Base-by-base conservation (phyloP, 2,113 vertebrate species). In the Nicator chloris region DNA sequence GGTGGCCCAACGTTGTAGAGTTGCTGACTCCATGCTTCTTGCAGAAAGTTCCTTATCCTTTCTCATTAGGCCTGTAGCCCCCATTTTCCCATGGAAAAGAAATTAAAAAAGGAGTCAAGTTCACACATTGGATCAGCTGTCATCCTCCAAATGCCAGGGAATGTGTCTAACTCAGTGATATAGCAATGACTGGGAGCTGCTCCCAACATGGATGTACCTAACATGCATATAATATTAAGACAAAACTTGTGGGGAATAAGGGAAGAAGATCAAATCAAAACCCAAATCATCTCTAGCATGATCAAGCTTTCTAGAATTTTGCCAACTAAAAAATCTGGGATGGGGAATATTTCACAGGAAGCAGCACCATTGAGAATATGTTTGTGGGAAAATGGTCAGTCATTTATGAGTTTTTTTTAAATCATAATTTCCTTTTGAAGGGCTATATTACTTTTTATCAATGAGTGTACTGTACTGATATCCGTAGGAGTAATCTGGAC, bases 221-320 rank as follows among this genome's bases (percentile, higher is more conserved):
- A 56, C 1, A 1, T 7, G 10, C 13, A 9, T 6, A 15, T 5
- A 22, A 22, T 35, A 53, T 51, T 60, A 80, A 30, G 60, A 70
- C 42, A 91, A 65, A 63, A 45, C n/a, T 15, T n/a, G 3, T 14
- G 17, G 9, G 15, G 24, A 6, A 69, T 15, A 64, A 69, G 21
- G 45, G 47, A 70, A 54, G 10, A 68, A 93, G 90, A 56, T 3
- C 35, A 85, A 71, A 51, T 7, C 11, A 26, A 76, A 79, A 13
- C 1, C 1, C 15, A 69, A 49, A 56, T 37, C 0, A 18, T 17
- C 7, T 53, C 30, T 59, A 24, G 16, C 8, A n/a, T 9, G 14
- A 65, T 77, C 20, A 57, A 61, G 19, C 28, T 40, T 69, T 57
- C 59, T 70, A 70, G 63, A 91, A 45, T 50, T 73, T 45, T 31